A percentile compares a stretch with the other conserved stretches of the same genome.
Evolutionary conservation across 2,113 vertebrate genomes (phyloP).

Genomic region (Xiphorhynchus elegans): DNA sequence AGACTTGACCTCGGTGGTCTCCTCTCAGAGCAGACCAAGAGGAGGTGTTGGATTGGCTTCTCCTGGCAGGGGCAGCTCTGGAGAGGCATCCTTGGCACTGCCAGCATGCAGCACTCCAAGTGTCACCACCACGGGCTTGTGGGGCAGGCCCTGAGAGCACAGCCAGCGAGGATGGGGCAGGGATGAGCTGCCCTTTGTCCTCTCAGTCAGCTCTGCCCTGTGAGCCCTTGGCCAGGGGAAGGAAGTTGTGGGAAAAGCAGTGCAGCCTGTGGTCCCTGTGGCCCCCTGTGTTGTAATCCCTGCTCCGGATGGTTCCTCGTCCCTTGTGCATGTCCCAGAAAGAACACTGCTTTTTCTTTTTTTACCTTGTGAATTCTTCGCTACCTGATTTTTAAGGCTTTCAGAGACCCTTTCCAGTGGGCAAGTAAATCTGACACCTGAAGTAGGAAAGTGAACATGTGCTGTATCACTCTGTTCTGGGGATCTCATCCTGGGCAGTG

Average conservation of each 20-base stretch:
- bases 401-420: not conserved
- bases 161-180: not conserved
- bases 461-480: not conserved
- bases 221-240: not conserved
- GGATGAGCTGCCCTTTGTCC: not conserved
- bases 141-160: not conserved
- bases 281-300: not conserved
- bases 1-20: not conserved
- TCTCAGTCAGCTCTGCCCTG: not conserved
- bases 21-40: rapidly evolving
- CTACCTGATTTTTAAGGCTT: not conserved
- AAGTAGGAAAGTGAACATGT: not conserved
- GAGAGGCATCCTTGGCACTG: rapidly evolving
- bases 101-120: rapidly evolving
- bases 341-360: too few species aligned
- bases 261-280: rapidly evolving
- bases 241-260: not conserved
- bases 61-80: not conserved
- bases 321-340: rapidly evolving
- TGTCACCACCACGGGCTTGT: not conserved
- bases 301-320: not conserved
- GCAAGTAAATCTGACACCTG: not conserved
- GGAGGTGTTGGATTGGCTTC: rapidly evolving
- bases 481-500: not conserved
- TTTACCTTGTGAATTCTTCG: not conserved